phyloP scores from a whole-genome alignment of 2,797 vertebrate species.

The Anas acuta region DNA sequence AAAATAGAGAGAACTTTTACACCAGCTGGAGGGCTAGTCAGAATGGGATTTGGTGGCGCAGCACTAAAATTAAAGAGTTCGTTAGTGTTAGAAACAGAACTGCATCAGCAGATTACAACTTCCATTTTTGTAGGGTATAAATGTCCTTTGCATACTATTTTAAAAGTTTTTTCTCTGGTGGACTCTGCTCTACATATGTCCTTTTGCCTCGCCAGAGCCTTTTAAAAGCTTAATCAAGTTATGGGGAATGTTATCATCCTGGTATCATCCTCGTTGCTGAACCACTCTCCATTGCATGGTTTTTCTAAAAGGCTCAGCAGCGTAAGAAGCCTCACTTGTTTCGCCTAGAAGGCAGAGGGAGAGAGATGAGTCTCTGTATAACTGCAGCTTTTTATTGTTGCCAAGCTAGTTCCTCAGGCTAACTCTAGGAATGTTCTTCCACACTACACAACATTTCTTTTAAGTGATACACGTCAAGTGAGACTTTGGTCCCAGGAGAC shows the following conservation, averaged over 20 bases:
- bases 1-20: background rate
- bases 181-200: background rate
- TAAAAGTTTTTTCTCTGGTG: background rate
- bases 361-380: slow-evolving; percentile 49
- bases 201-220: background rate
- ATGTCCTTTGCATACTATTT: slow-evolving; percentile 28
- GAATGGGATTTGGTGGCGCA: slow-evolving; percentile 37
- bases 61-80: background rate
- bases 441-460: slow-evolving; percentile 54
- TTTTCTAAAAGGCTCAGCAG: slow-evolving; percentile 42
- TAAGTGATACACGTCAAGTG: slow-evolving; percentile 50
- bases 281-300: background rate
- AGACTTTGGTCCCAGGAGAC: slow-evolving; percentile 49
- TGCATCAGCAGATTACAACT: slow-evolving; percentile 37
- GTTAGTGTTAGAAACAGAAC: slow-evolving; percentile 28
- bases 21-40: slow-evolving; percentile 46
- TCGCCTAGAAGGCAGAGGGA: slow-evolving; percentile 54
- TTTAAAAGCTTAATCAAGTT: slow-evolving; percentile 20
- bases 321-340: slow-evolving; percentile 42
- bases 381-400: slow-evolving; percentile 65
- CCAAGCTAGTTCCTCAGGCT: slow-evolving; percentile 54
- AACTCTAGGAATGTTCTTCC: slow-evolving; percentile 59
- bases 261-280: slow-evolving; percentile 3
- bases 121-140: background rate
- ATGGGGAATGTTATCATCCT: background rate